Evolutionary conservation across 2,113 vertebrate genomes (phyloP), one percentile per base, ranked within the genome.

Genomic region (Proterorhinus semilunaris): DNA sequence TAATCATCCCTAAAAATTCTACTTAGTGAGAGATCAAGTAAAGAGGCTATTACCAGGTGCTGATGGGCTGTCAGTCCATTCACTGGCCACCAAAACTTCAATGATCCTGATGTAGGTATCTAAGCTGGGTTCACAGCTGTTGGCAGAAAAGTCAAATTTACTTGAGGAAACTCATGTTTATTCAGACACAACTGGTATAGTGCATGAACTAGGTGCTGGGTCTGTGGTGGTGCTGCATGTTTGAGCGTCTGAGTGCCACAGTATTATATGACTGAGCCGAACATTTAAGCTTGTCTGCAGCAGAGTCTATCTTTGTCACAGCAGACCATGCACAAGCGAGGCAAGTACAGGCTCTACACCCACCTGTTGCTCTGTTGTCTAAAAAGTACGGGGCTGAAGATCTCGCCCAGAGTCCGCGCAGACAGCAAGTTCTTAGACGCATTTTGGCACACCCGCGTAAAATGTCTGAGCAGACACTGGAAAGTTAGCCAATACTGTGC

Each of bases 401-500:
- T 96, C 91, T 98, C 96, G 2, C 95, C 93, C 59, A 98, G 89
- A 21, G 90, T 86, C 57, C 94, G 92, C 68, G 96, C 92, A 69
- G 86, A 94, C 76, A 98, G 79, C 69, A 95, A 91, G 87, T 97
- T 98, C 91, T 95, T 96, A 80, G 94, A 89, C 77, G 93, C 83
- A 52, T 87, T 90, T 80, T 96, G 95, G 86, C 94, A 98, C 75
- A 98, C 92, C 87, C 88, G 93, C 80, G 95, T 91, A 77, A 98
- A 95, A 91, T 99, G 98, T 80, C 94, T 94, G 6, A 99, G 93
- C 86, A 98, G 93, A 90, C 94, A 95, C 79, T 97, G 96, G 67
- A 98, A 94, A 0, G 95, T 94, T 16, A 98, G 95, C 96, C 96
- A 98, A 90, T 97, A 95, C 73, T 99, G 97, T 43, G 95, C 92